These are phyloP conservation scores for Andrena haemorrhoa DNA, from an alignment of 2,888 invertebrate genomes.

Conservation along the genomic window DNA sequence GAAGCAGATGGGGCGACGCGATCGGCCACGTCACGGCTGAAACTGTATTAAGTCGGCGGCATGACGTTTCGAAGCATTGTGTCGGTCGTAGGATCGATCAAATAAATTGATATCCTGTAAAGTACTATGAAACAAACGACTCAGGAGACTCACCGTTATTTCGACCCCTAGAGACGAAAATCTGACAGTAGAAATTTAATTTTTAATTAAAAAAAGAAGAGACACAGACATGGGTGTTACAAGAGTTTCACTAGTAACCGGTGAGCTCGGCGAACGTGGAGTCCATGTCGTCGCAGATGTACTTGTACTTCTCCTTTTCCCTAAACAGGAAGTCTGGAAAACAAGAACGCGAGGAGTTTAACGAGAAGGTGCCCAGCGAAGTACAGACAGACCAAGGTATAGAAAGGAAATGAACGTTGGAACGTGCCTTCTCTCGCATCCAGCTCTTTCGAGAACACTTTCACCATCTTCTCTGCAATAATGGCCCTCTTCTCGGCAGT, in stretches of 20 bases:
- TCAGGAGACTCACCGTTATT: slow-evolving; percentile 10
- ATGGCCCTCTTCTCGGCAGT: slow-evolving; percentile 88
- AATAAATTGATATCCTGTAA: slow-evolving; percentile 83
- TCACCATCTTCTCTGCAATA: slow-evolving; percentile 90
- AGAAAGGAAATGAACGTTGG: neutral
- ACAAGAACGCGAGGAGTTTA: slow-evolving; percentile 8
- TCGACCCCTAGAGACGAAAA: neutral
- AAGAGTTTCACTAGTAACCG: slow-evolving; percentile 86
- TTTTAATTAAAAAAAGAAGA: slow-evolving; percentile 47
- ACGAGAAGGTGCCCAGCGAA: neutral
- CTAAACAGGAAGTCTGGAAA: slow-evolving; percentile 93
- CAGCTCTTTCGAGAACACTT: slow-evolving; percentile 90
- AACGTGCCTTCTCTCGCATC: slow-evolving; percentile 89
- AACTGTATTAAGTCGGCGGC: slow-evolving; percentile 74
- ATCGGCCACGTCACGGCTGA: slow-evolving; percentile 23
- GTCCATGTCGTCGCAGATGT: slow-evolving; percentile 91
- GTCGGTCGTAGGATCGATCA: slow-evolving; percentile 81
- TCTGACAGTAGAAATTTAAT: neutral
- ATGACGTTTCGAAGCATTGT: slow-evolving; percentile 79
- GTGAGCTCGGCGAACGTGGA: slow-evolving; percentile 91
- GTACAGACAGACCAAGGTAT: neutral
- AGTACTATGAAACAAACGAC: slow-evolving; percentile 45
- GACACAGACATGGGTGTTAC: slow-evolving; percentile 1
- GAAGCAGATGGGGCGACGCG: slow-evolving; percentile 35
- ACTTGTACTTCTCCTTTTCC: slow-evolving; percentile 93